Conservation (phyloP, 2,888 invertebrate species). For the Xestia rhomboidea region DNA sequence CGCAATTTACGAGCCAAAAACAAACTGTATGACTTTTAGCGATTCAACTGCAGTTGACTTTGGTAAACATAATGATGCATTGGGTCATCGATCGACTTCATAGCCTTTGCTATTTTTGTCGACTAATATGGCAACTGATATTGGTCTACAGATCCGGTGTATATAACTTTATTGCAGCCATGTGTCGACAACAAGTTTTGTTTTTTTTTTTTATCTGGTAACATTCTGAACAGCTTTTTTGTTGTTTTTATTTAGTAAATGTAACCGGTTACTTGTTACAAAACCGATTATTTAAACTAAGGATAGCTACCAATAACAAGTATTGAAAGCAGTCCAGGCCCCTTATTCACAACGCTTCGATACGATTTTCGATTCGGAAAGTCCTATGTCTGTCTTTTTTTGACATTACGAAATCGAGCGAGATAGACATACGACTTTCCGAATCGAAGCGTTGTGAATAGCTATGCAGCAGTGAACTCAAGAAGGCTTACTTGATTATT, state of each 20-base stretch:
- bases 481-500: slow-evolving; percentile 28
- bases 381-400: no score
- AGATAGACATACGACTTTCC: no score
- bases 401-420: no score
- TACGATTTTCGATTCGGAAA: no score
- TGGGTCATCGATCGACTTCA: slow-evolving; percentile 35
- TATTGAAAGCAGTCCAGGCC: slow-evolving; percentile 21
- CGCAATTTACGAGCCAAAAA: slow-evolving; percentile 36
- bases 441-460: no score
- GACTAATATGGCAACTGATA: slow-evolving; percentile 15
- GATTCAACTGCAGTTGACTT: slow-evolving; percentile 40
- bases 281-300: slow-evolving; percentile 8
- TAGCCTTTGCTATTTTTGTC: slow-evolving; percentile 21
- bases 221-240: slow-evolving; percentile 4
- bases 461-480: slow-evolving; percentile 25
- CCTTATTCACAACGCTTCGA: no score
- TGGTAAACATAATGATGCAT: slow-evolving; percentile 46
- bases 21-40: slow-evolving; percentile 39
- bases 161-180: slow-evolving; percentile 13
- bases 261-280: slow-evolving; percentile 21
- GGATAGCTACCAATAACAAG: slow-evolving; percentile 3
- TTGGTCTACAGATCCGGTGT: slow-evolving; percentile 16
- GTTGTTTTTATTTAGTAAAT: slow-evolving; percentile 24
- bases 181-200: background rate
- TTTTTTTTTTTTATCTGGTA: slow-evolving; percentile 5